phyloP scores from a whole-genome alignment of 2,888 invertebrate genomes.

The Platycheirus rosarum region DNA sequence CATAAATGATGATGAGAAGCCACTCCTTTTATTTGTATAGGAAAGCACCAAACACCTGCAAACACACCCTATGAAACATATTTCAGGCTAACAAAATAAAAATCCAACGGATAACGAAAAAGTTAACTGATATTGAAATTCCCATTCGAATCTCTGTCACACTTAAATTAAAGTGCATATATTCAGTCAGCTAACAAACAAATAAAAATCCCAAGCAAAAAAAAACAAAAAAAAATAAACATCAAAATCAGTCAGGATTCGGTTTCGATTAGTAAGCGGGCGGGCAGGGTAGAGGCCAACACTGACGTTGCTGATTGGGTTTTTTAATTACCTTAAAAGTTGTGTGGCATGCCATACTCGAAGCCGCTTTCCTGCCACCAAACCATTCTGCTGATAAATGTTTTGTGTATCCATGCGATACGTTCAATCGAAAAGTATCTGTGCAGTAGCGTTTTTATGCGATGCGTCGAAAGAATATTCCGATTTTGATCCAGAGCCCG shows the following conservation, averaged over 20 bases:
- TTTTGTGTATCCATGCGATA: not conserved
- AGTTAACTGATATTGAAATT: slow-evolving; percentile 46
- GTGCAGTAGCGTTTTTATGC: not conserved
- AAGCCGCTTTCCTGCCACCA: not conserved
- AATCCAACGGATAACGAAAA: slow-evolving; percentile 16
- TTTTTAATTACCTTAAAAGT: slow-evolving; percentile 72
- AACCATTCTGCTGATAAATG: not conserved
- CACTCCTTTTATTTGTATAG: too few relatives aligned
- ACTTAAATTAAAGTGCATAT: slow-evolving; percentile 61
- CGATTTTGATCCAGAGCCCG: too few relatives aligned
- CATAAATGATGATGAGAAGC: too few relatives aligned
- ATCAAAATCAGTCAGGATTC: slow-evolving; percentile 40
- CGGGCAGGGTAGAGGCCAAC: slow-evolving; percentile 5
- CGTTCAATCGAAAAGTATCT: slow-evolving; percentile 52
- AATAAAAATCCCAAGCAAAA: not conserved
- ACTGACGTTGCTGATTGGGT: slow-evolving; percentile 70
- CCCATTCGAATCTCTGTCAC: slow-evolving; percentile 55
- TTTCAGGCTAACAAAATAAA: not conserved
- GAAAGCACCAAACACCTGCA: too few relatives aligned
- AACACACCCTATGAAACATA: not conserved
- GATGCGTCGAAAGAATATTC: too few relatives aligned
- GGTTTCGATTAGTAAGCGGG: slow-evolving; percentile 59
- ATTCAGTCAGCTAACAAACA: slow-evolving; percentile 34
- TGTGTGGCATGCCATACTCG: slow-evolving; percentile 10
- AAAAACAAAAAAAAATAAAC: not conserved